Evolutionary conservation across 1,140 invertebrate species (phyloP).

Genomic region (Oscheius sp.): DNA sequence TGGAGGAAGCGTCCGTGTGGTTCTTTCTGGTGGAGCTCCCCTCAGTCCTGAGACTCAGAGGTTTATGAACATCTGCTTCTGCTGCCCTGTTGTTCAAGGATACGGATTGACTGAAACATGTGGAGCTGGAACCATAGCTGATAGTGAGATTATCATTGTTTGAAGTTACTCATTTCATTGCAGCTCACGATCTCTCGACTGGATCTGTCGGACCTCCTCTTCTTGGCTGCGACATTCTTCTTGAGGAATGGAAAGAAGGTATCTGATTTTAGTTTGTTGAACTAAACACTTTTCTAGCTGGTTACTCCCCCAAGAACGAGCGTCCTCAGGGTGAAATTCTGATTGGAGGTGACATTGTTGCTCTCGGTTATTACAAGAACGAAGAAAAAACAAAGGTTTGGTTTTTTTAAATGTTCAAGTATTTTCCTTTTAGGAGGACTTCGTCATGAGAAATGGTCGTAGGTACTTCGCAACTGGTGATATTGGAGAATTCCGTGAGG

Average conservation of each 20-base stretch:
- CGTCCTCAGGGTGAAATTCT: conserved; percentile 89
- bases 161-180: not conserved
- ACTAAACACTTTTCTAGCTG: no score
- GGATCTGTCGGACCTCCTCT: conserved; percentile 87
- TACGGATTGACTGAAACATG: conserved; percentile 96
- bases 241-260: conserved; percentile 93
- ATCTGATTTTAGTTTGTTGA: conserved; percentile 67
- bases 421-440: conserved; percentile 72
- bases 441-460: conserved; percentile 75
- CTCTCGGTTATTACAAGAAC: conserved; percentile 89
- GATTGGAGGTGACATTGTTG: conserved; percentile 83
- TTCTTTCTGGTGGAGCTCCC: conserved; percentile 88
- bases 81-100: conserved; percentile 83
- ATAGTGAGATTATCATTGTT: conserved; percentile 66
- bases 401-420: not conserved
- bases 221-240: conserved; percentile 77
- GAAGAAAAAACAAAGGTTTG: conserved; percentile 73
- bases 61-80: conserved; percentile 88
- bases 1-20: conserved; percentile 79
- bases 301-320: conserved; percentile 82
- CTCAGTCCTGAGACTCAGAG: conserved; percentile 90
- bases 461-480: conserved; percentile 93
- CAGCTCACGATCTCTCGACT: conserved; percentile 69
- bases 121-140: conserved; percentile 84
- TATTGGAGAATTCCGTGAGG: conserved; percentile 84